Evolutionary conservation across 2,797 vertebrate genomes (phyloP), one percentile per base, ranked within the genome.

Genomic region (Acestrorhynchus altus): DNA sequence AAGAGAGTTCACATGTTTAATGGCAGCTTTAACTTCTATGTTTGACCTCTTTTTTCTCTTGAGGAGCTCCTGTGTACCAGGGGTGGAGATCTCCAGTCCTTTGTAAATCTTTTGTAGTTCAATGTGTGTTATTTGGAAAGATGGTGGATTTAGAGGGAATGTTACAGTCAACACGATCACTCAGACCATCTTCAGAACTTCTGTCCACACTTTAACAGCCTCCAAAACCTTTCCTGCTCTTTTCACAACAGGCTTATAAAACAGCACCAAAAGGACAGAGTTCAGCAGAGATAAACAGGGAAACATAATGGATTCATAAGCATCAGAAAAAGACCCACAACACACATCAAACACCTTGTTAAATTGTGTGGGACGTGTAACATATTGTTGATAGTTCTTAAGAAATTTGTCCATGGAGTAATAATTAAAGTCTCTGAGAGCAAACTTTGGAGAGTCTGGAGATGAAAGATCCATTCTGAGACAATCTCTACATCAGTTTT

Each of bases 261-360:
- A n/a, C 4, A 31, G 39, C 4, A 44, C 49, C 11, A 56, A 39
- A 8, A 64, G 44, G 7, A 68, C 47, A 26, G 4, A 47, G 44
- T 26, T 68, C 22, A 26, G 46, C 18, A 61, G 24, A 4, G 22
- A 40, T 16, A 49, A 22, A 6, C 8, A 7, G 31, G 44, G 59
- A 49, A 35, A 47, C n/a, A 28, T 28, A 31, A 47, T 31, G 6
- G 57, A 46, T 47, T 56, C 44, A 11, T 49, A 56, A 12, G 49
- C 22, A 28, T 20, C 39, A 52, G 31, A 49, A 10, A 42, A 0
- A 6, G 73, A 75, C 24, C 72, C 57, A 40, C 54, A 65, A 40
- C 72, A 18, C 44, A 64, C 12, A 6, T 75, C 47, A 18, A 66
- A 51, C 11, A 42, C 59, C 13, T 74, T 52, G 31, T 42, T 31